Conservation (phyloP, 2,113 vertebrate species). For the Syrmaticus mikado region DNA sequence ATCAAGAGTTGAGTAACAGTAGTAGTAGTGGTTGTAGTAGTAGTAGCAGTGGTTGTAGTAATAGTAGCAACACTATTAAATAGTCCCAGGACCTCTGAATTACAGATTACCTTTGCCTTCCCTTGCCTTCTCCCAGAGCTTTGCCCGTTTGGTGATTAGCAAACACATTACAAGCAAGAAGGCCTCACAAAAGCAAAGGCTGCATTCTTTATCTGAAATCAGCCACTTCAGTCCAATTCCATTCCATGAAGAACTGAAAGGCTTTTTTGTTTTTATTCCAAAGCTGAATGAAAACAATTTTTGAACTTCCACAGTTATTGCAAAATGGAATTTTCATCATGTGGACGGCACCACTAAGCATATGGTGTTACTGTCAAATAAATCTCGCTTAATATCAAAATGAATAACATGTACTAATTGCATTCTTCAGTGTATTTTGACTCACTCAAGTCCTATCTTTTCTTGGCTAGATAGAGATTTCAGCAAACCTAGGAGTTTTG, state of each 20-base stretch:
- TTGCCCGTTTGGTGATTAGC: background rate
- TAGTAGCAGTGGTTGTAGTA: too few species aligned
- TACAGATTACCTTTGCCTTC: background rate
- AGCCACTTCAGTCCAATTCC: slow-evolving; percentile 18
- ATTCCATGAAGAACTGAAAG: slow-evolving; percentile 35
- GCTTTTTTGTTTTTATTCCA: slow-evolving; percentile 63
- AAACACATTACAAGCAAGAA: slow-evolving; percentile 7
- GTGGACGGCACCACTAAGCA: slow-evolving; percentile 60
- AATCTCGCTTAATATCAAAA: slow-evolving; percentile 54
- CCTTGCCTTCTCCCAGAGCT: background rate
- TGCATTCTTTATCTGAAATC: slow-evolving; percentile 21
- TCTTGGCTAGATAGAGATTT: slow-evolving; percentile 33
- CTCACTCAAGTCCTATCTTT: slow-evolving; percentile 41
- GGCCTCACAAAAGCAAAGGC: background rate
- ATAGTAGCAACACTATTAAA: background rate
- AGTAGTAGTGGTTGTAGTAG: background rate
- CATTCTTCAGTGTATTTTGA: slow-evolving; percentile 22
- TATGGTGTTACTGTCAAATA: slow-evolving; percentile 66
- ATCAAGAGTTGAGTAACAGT: background rate
- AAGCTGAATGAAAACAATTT: slow-evolving; percentile 52
- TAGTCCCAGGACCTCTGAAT: background rate
- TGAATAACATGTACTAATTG: slow-evolving; percentile 21
- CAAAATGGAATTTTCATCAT: slow-evolving; percentile 62
- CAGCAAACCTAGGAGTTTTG: slow-evolving; percentile 9
- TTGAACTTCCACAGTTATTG: slow-evolving; percentile 64